A percentile compares a stretch with the other conserved stretches of the same genome.
Evolutionary conservation across 1,140 invertebrate genomes (phyloP).

Genomic region (Hylaeus volcanicus): DNA sequence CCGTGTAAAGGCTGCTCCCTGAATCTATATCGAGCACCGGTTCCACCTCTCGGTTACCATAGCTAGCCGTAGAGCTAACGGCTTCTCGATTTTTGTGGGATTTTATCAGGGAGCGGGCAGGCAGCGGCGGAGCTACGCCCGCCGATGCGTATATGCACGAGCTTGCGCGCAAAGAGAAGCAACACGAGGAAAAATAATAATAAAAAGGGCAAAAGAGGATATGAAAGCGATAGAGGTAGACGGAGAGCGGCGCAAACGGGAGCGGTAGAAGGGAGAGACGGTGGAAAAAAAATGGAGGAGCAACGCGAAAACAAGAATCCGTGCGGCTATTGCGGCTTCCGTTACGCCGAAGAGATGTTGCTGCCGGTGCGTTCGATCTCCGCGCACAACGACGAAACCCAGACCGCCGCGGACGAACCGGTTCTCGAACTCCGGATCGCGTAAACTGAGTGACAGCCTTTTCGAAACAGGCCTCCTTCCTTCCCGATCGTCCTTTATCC

Average conservation of each 20-base stretch:
- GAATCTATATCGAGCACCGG: slow-evolving; percentile 65
- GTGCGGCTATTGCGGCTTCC: slow-evolving; percentile 67
- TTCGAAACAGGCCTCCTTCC: slow-evolving; percentile 48
- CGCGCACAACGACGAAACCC: slow-evolving; percentile 30
- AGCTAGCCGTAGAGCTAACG: slow-evolving; percentile 62
- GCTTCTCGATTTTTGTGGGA: slow-evolving; percentile 69
- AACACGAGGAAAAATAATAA: slow-evolving; percentile 46
- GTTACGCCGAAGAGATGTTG: slow-evolving; percentile 56
- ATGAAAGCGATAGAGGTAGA: neutral
- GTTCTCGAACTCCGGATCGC: slow-evolving; percentile 50
- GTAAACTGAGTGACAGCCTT: slow-evolving; percentile 61
- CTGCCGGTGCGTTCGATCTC: slow-evolving; percentile 32
- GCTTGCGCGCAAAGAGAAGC: slow-evolving; percentile 59
- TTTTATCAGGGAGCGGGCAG: slow-evolving; percentile 64
- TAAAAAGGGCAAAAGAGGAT: slow-evolving; percentile 11
- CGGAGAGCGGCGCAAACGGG: slow-evolving; percentile 9
- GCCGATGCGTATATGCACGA: slow-evolving; percentile 63
- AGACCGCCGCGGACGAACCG: slow-evolving; percentile 52
- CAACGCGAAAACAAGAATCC: slow-evolving; percentile 66
- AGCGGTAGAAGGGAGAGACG: slow-evolving; percentile 4
- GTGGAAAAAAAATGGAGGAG: slow-evolving; percentile 48
- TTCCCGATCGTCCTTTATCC: slow-evolving; percentile 12
- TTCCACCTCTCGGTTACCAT: slow-evolving; percentile 65
- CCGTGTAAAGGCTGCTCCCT: slow-evolving; percentile 61
- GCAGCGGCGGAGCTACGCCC: slow-evolving; percentile 51